Conservation (phyloP, 2,888 invertebrate species). For the Parnassius glacialis region DNA sequence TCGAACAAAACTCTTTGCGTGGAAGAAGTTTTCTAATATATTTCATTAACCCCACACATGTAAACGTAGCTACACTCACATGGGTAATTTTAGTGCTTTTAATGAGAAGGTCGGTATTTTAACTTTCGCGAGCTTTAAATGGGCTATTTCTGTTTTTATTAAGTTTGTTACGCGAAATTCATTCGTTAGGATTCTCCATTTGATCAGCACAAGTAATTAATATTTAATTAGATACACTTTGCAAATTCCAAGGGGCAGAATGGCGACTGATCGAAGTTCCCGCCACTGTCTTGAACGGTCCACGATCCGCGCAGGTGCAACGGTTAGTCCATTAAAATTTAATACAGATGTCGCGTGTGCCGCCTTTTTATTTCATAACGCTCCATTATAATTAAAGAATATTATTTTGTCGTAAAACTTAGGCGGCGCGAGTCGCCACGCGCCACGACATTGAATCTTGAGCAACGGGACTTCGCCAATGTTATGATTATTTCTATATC, state of each 20-base stretch:
- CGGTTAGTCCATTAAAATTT: constrained; percentile 73
- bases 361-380: constrained; percentile 68
- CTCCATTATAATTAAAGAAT: constrained; percentile 77
- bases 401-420: constrained; percentile 77
- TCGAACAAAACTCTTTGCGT: too few relatives aligned
- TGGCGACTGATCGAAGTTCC: constrained; percentile 43
- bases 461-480: constrained; percentile 58
- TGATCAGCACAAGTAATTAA: constrained; percentile 50
- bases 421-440: constrained; percentile 54
- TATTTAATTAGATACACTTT: constrained; percentile 67
- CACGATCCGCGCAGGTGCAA: constrained; percentile 66
- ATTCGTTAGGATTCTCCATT: constrained; percentile 34
- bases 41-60: too few relatives aligned
- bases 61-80: too few relatives aligned
- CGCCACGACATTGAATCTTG: constrained; percentile 48
- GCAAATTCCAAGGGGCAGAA: constrained; percentile 52
- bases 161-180: constrained; percentile 14
- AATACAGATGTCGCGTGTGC: constrained; percentile 78
- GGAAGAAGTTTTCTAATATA: too few relatives aligned
- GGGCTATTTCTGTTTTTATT: constrained; percentile 7
- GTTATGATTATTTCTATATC: constrained; percentile 60
- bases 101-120: neutral
- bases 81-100: too few relatives aligned
- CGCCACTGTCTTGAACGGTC: constrained; percentile 49
- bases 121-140: neutral